These are phyloP conservation scores for Latrodectus hesperus DNA, from an alignment of 2,888 invertebrate species.

Conservation along the genomic window DNA sequence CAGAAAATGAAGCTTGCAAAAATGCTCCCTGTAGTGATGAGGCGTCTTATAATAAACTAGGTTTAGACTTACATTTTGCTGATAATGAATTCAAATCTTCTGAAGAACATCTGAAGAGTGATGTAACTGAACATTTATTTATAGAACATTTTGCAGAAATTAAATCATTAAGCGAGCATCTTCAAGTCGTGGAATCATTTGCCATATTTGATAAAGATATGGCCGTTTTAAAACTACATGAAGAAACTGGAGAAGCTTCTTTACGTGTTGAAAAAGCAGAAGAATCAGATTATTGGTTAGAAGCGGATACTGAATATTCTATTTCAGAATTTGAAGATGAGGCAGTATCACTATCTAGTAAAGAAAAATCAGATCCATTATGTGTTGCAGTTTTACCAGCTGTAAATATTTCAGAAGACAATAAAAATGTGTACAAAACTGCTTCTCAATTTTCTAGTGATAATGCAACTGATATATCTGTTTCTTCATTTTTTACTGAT, in stretches of 20 bases:
- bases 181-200: slow-evolving; percentile 37
- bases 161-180: slow-evolving; percentile 47
- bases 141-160: slow-evolving; percentile 61
- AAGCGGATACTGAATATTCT: slow-evolving; percentile 58
- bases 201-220: slow-evolving; percentile 24
- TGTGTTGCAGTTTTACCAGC: background rate
- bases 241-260: slow-evolving; percentile 34
- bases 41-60: background rate
- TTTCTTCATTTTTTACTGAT: slow-evolving; percentile 44
- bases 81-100: slow-evolving; percentile 12
- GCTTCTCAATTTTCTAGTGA: slow-evolving; percentile 17
- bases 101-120: background rate
- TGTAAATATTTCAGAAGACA: slow-evolving; percentile 19
- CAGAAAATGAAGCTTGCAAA: too few relatives aligned
- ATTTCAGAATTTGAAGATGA: slow-evolving; percentile 58
- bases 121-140: slow-evolving; percentile 23
- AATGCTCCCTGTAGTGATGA: background rate
- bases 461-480: slow-evolving; percentile 31
- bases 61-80: background rate
- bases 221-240: slow-evolving; percentile 38
- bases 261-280: slow-evolving; percentile 37
- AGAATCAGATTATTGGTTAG: slow-evolving; percentile 56
- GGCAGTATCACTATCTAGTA: slow-evolving; percentile 20
- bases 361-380: slow-evolving; percentile 4
- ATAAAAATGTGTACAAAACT: slow-evolving; percentile 18